phyloP scores from a whole-genome alignment of 2,888 invertebrate species.

The Homarus gammarus region DNA sequence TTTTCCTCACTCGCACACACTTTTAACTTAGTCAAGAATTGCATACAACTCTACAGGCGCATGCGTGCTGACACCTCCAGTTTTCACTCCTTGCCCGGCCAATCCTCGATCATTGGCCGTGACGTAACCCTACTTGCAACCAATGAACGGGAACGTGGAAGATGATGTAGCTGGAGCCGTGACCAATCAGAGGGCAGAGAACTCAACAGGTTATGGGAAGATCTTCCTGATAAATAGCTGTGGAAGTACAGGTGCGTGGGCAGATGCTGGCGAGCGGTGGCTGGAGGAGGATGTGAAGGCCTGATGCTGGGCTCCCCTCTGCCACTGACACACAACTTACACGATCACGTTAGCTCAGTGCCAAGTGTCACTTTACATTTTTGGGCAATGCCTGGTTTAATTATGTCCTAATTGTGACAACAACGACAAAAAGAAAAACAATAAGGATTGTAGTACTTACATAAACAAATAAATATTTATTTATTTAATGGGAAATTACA shows the following conservation, averaged over 20 bases:
- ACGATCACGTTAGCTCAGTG: too few relatives aligned
- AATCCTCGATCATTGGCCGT: constrained; percentile 15
- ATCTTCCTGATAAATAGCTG: constrained; percentile 30
- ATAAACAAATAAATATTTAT: too few relatives aligned
- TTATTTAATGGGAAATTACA: too few relatives aligned
- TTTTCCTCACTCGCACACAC: constrained; percentile 35
- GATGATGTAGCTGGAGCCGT: constrained; percentile 20
- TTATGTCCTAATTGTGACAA: too few relatives aligned
- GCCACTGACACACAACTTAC: background rate
- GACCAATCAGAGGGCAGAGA: constrained; percentile 19
- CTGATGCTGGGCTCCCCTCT: background rate
- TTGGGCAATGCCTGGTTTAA: too few relatives aligned
- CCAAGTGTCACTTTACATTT: too few relatives aligned
- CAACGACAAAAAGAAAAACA: too few relatives aligned
- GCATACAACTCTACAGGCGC: constrained; percentile 15
- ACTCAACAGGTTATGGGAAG: constrained; percentile 45
- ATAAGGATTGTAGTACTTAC: too few relatives aligned
- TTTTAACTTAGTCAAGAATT: constrained; percentile 35
- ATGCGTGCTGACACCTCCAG: constrained; percentile 19
- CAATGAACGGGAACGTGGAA: background rate
- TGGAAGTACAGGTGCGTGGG: constrained; percentile 28
- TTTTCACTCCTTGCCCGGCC: background rate
- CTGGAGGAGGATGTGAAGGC: background rate
- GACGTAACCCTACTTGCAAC: background rate
- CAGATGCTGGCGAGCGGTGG: constrained; percentile 3